Percentiles rank a stretch among this genome's conserved stretches.
These are phyloP conservation scores for Morelia viridis DNA, from an alignment of 2,797 vertebrate genomes.

Conservation along the genomic window DNA sequence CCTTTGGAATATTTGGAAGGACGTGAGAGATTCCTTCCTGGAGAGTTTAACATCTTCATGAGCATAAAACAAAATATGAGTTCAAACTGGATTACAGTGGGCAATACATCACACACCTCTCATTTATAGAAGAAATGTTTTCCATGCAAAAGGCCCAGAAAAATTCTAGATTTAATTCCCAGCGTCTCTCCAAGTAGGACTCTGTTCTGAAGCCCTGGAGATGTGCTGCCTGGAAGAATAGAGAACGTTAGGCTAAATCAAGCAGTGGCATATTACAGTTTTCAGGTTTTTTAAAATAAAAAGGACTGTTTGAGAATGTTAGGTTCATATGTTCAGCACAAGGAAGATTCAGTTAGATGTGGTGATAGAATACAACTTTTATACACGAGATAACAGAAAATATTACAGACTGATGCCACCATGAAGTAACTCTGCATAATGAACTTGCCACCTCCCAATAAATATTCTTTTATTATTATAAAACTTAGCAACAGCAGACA, in stretches of 20 bases:
- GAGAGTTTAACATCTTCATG: background rate
- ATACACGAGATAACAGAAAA: background rate
- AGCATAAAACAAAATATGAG: background rate
- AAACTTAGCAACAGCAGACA: conserved; percentile 15
- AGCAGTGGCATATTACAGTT: background rate
- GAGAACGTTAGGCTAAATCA: background rate
- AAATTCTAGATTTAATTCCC: background rate
- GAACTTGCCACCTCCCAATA: background rate
- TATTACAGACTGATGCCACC: background rate
- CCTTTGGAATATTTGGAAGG: background rate
- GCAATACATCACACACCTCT: too few relatives aligned
- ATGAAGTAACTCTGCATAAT: background rate
- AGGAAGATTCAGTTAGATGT: background rate
- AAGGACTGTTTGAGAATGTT: background rate
- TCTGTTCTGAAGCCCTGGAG: background rate
- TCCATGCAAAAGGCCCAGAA: background rate
- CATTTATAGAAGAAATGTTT: background rate
- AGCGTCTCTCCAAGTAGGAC: background rate
- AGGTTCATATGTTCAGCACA: background rate
- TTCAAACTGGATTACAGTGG: background rate
- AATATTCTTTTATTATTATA: background rate
- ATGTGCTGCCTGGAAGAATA: background rate
- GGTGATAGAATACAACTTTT: background rate
- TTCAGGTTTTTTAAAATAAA: background rate
- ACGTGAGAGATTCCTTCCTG: background rate